phyloP scores from a whole-genome alignment of 2,113 vertebrate genomes.

The Fregetta grallaria region DNA sequence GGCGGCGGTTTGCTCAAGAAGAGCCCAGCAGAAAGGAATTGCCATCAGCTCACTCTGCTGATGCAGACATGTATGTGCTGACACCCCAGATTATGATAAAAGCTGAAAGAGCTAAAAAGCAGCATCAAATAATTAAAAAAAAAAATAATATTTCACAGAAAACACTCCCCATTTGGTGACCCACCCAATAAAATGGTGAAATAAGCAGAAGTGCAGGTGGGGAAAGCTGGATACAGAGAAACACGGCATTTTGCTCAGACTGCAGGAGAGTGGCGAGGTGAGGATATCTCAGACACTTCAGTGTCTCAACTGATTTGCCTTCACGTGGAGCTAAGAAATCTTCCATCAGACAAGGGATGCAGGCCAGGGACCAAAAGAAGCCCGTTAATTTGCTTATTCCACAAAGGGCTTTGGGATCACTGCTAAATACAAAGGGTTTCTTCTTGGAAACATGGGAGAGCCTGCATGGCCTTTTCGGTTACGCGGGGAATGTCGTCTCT shows the following conservation, averaged over 20 bases:
- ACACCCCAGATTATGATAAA: background rate
- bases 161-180: background rate
- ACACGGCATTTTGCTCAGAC: background rate
- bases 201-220: background rate
- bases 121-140: background rate
- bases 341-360: background rate
- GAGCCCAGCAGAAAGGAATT: background rate
- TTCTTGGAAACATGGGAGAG: background rate
- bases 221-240: background rate
- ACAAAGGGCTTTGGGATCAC: background rate
- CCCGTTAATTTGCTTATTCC: background rate
- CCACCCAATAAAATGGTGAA: background rate
- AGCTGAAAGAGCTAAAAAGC: background rate
- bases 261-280: background rate
- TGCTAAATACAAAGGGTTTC: background rate
- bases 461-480: background rate
- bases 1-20: background rate
- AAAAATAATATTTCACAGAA: background rate
- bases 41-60: background rate
- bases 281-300: background rate
- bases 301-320: background rate
- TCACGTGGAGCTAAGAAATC: background rate
- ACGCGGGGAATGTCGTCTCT: background rate
- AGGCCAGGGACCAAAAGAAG: background rate
- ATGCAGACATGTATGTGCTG: background rate